Evolutionary conservation across 2,113 vertebrate genomes (phyloP), one percentile per base, ranked within the genome.

Genomic region (Leucopsar rothschildi): DNA sequence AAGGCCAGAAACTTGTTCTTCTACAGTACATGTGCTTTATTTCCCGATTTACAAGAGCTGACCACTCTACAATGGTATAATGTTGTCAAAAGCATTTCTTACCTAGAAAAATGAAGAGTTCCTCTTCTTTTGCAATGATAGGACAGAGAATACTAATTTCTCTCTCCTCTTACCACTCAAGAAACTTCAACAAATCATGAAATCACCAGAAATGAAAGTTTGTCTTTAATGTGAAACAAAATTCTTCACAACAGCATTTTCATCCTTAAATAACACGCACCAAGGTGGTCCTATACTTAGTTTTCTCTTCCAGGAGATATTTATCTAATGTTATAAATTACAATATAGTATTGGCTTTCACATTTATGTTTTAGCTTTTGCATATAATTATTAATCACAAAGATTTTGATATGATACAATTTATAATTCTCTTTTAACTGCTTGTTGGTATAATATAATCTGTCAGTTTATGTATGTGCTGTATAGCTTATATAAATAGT

Each of bases 81-180:
- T 53, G 82, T 44, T 90, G 27, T 52, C 24, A 80, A 89, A 60
- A 94, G 11, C 9, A 52, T 80, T 76, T 93, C 97, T 97, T 97
- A 98, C 98, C 97, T 98, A 92, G 98, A 98, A 96, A 98, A 98
- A 98, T 24, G 93, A 97, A 78, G 98, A 98, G 95, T 99, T 99
- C 88, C 98, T 65, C 31, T 68, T 94, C 40, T 53, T 69, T 69
- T 3, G 5, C 27, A 47, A 11, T 59, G 6, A 33, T 21, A 64
- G 18, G 6, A 33, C 16, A 64, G 18, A 42, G 24, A 65, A 52
- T n/a, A 61, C 7, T 23, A 15, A 65, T 49, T 84, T 63, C 20
- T 71, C 8, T 86, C 13, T 60, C 12, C 37, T 82, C 22, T 63
- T 45, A 15, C 49, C 14, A 73, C 37, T 78, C 27, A 75, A 40